Percentiles rank a stretch among this genome's conserved stretches.
These are phyloP conservation scores for Coluber constrictor DNA, from an alignment of 2,797 vertebrate genomes.

Conservation along the genomic window DNA sequence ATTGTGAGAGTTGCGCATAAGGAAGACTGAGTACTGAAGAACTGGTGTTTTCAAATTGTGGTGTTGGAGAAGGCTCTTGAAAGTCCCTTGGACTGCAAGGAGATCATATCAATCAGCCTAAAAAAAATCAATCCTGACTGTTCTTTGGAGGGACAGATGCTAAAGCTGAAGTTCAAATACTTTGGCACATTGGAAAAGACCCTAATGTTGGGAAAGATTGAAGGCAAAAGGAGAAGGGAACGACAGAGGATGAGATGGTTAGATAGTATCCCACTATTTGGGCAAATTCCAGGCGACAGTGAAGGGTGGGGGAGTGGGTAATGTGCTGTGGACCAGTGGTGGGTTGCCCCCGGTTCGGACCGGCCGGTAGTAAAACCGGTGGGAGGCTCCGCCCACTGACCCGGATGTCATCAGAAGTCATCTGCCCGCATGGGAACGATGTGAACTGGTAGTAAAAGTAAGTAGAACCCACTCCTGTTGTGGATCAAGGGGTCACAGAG, in stretches of 20 bases:
- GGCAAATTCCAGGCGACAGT: background rate
- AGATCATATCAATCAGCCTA: background rate
- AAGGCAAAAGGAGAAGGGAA: background rate
- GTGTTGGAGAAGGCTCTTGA: too few species aligned
- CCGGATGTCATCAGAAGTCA: too few species aligned
- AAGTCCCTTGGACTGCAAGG: background rate
- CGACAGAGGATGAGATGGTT: background rate
- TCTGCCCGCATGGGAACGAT: too few species aligned
- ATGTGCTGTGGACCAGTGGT: background rate
- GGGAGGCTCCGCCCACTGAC: too few species aligned
- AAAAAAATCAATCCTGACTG: background rate
- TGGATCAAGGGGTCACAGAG: background rate
- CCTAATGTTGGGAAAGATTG: background rate
- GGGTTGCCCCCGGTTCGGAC: too few species aligned
- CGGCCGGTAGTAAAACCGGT: too few species aligned
- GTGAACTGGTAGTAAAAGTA: too few species aligned
- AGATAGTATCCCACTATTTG: background rate
- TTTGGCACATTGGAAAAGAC: background rate
- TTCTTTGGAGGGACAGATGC: background rate
- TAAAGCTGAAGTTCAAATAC: too few species aligned
- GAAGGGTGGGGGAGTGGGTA: background rate
- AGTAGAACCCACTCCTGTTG: too few species aligned
- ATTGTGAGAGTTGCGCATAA: background rate
- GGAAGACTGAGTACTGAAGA: background rate
- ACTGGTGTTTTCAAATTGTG: too few species aligned